Percentiles rank a stretch among this genome's conserved stretches.
Evolutionary conservation across 2,888 invertebrate species (phyloP).

Genomic region (Trichogramma dendrolimi): DNA sequence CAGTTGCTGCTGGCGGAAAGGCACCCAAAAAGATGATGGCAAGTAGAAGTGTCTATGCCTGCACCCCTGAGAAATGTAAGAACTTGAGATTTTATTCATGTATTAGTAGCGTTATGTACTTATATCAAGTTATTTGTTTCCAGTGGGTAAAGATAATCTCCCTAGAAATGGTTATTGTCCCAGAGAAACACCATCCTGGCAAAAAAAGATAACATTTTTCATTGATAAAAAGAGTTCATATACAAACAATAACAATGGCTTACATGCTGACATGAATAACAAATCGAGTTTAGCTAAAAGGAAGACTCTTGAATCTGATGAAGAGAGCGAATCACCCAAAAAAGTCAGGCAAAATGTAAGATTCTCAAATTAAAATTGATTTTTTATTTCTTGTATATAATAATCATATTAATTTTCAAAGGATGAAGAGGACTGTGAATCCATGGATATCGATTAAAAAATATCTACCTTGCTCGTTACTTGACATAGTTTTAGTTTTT

Average conservation of each 20-base stretch:
- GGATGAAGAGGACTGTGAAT: conserved; percentile 6
- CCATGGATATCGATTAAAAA: conserved; percentile 19
- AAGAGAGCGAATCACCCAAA: neutral
- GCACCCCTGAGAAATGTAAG: conserved; percentile 18
- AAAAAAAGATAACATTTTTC: conserved; percentile 26
- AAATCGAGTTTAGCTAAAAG: too few species aligned
- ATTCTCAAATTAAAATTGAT: conserved; percentile 1
- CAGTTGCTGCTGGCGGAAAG: conserved; percentile 28
- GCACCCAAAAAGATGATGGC: conserved; percentile 20
- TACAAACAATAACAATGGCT: too few species aligned
- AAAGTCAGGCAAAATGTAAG: neutral
- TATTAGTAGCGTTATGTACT: neutral
- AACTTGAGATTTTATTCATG: neutral
- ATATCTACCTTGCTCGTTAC: too few species aligned
- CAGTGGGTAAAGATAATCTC: conserved; percentile 22
- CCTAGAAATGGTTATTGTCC: conserved; percentile 26
- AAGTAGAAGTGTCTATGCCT: neutral
- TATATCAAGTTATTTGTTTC: neutral
- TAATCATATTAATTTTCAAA: conserved; percentile 1
- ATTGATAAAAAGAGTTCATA: conserved; percentile 7
- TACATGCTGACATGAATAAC: too few species aligned
- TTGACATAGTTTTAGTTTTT: too few species aligned
- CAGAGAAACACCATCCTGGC: conserved; percentile 26
- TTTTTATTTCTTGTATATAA: neutral
- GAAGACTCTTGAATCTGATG: neutral